Conservation (phyloP, 2,797 vertebrate species). For the Neosalanx taihuensis region DNA sequence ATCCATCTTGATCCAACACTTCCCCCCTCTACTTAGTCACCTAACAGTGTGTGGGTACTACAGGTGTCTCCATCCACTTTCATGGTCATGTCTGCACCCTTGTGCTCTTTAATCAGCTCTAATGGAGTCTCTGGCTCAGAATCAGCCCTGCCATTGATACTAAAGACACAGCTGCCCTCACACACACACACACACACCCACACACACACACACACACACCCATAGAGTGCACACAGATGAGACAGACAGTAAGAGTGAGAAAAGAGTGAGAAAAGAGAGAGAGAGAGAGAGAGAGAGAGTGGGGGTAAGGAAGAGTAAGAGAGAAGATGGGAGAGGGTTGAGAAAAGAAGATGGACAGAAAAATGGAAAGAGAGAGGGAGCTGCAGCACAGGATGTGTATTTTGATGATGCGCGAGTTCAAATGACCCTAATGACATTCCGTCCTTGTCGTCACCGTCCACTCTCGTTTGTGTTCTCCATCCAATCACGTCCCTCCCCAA, state of each 20-base stretch:
- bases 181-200: conserved; percentile 37
- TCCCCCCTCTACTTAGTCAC: not conserved
- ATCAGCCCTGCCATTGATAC: conserved; percentile 57
- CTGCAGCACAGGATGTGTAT: not conserved
- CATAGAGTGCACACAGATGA: not conserved
- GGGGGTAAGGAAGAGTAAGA: not conserved
- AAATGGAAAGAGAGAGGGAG: conserved; percentile 54
- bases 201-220: conserved; percentile 13
- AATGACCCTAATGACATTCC: conserved; percentile 42
- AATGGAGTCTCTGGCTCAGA: conserved; percentile 76
- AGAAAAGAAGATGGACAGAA: not conserved
- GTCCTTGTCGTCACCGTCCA: conserved; percentile 35
- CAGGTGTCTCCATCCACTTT: conserved; percentile 64
- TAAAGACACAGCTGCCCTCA: conserved; percentile 24
- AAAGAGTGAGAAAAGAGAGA: not conserved
- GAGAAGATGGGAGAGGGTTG: not conserved
- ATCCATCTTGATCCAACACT: not conserved
- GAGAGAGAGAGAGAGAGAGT: not conserved
- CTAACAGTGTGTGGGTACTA: not conserved
- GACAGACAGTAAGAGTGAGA: not conserved
- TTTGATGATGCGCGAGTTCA: conserved; percentile 3
- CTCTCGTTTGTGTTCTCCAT: not conserved
- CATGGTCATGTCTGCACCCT: conserved; percentile 64
- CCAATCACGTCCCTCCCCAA: not conserved
- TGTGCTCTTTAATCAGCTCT: conserved; percentile 74